Conservation (phyloP, 2,797 vertebrate species). For the Falco peregrinus region DNA sequence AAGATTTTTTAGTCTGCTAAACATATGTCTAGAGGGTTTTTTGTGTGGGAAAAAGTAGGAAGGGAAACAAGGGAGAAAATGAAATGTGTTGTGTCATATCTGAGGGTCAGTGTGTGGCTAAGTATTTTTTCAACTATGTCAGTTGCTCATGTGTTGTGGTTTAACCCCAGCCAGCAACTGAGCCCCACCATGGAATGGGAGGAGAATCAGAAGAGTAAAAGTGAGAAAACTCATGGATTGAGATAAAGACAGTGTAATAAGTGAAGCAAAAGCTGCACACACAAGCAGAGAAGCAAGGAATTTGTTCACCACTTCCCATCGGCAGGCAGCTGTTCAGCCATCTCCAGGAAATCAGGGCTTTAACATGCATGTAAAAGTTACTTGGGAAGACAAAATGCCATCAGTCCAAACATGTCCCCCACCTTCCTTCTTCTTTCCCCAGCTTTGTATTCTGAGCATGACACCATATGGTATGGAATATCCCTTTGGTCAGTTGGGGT, state of each 20-base stretch:
- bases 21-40: neutral
- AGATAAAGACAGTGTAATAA: neutral
- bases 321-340: neutral
- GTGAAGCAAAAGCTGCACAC: neutral
- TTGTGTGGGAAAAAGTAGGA: neutral
- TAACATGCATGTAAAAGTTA: accelerated
- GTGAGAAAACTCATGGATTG: neutral
- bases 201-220: neutral
- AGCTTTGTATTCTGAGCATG: too few relatives aligned
- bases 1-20: neutral
- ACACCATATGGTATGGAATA: neutral
- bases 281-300: neutral
- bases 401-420: neutral
- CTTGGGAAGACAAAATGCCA: neutral
- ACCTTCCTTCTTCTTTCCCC: neutral
- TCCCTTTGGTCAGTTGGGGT: neutral
- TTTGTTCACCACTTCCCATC: neutral
- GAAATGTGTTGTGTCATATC: neutral
- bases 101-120: neutral
- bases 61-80: neutral
- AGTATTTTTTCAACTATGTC: neutral
- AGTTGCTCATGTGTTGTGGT: neutral
- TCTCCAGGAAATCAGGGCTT: neutral
- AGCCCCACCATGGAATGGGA: neutral
- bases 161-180: neutral